Base-by-base conservation (phyloP, 1,140 invertebrate species). In the Drosophila ercepeae region DNA sequence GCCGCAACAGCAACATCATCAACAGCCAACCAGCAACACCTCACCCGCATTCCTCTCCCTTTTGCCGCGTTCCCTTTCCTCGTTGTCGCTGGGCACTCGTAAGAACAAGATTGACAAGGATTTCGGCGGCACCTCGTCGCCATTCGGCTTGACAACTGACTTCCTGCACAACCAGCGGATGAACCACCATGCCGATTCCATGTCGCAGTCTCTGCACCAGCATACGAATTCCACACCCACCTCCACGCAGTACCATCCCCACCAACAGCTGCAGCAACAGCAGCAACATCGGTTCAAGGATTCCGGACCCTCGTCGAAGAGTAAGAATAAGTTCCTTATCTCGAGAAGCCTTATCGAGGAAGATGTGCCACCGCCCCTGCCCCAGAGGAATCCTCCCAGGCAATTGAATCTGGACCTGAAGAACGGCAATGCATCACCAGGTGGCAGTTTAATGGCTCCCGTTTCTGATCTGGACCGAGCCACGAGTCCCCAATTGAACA, bases 1-100 rank as follows among this genome's bases (percentile, higher is more conserved):
- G 13, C 75, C 78, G 45, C 83, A 74, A 61, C 78, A 76, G 64
- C 72, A 44, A n/a, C n/a, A n/a, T n/a, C 82, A 69, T 45, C 82
- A 76, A 73, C 70, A 63, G 61, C 67, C 39, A 7, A 18, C 6
- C 39, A 42, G 39, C 42, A 81, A 52, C 77, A 34, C 81, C 44
- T 91, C 84, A 70, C 90, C 90, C 50, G 90, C 90, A 69, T 91
- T 91, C 68, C 91, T 94, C 5, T 92, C 92, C 75, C 92, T 92
- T 3, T 83, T 94, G 52, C 93, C 93, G 52, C 90, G 93, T 65
- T 93, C 93, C 57, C 91, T 94, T 50, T 92, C 92, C 91, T 93
- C 93, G 75, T 46, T 91, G 18, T 91, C 90, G 71, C 63, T 91
- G 72, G 91, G 90, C 21, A 89, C 78, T 36, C 81, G 89, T 57